A percentile compares a stretch with the other conserved stretches of the same genome.
Conservation (phyloP, 2,888 invertebrate species). For the Amblyjoppa proteus region DNA sequence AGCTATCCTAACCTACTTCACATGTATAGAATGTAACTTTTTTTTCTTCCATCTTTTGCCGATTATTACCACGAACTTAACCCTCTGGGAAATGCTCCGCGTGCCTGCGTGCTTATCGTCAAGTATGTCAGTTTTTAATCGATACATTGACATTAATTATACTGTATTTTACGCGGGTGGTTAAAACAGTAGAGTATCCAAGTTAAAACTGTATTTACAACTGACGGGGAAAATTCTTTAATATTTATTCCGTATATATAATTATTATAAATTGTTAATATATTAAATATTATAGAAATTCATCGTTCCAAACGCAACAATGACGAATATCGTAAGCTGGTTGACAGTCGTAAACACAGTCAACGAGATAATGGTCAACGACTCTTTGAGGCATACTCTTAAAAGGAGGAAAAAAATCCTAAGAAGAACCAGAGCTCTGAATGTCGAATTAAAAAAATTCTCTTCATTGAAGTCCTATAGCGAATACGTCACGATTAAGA, state of each 20-base stretch:
- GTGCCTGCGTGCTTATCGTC: neutral
- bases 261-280: too few species aligned
- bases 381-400: slow-evolving; percentile 66
- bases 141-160: neutral
- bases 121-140: neutral
- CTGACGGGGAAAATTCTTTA: too few species aligned
- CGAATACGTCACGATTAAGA: slow-evolving; percentile 70
- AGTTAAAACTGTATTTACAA: too few species aligned
- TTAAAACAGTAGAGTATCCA: neutral
- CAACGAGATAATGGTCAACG: slow-evolving; percentile 53
- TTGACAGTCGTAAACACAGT: slow-evolving; percentile 58
- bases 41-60: neutral
- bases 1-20: neutral
- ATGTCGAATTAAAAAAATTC: slow-evolving; percentile 62
- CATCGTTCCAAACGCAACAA: neutral
- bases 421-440: slow-evolving; percentile 69
- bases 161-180: neutral
- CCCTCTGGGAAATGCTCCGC: too few species aligned
- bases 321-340: slow-evolving; percentile 63
- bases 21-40: neutral
- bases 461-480: slow-evolving; percentile 58
- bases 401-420: slow-evolving; percentile 52
- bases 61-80: too few species aligned
- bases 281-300: too few species aligned
- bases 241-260: too few species aligned